Conservation (phyloP, 2,888 invertebrate species). For the Antitype chi region DNA sequence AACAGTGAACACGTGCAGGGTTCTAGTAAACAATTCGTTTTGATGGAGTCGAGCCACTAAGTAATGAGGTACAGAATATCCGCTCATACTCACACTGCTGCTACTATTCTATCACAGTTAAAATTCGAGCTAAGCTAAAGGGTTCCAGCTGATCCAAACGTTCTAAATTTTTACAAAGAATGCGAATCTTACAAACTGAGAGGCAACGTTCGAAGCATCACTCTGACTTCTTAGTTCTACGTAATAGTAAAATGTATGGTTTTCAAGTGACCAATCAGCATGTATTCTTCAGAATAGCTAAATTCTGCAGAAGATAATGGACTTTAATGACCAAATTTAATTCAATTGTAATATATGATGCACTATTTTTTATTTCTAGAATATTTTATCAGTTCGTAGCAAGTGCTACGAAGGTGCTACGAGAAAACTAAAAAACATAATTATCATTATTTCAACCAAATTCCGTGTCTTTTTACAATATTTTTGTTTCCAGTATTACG, state of each 20-base stretch:
- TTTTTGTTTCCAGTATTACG: not conserved
- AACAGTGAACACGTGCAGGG: constrained; percentile 79
- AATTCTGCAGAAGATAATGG: not conserved
- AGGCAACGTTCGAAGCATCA: too few relatives aligned
- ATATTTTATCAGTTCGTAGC: constrained; percentile 20
- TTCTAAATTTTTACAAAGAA: not conserved
- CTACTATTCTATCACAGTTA: too few relatives aligned
- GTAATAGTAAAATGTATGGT: not conserved
- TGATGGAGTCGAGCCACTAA: constrained; percentile 67
- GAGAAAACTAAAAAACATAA: constrained; percentile 29
- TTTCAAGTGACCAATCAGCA: not conserved
- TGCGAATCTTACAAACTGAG: too few relatives aligned
- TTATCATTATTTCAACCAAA: not conserved
- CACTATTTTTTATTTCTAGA: not conserved
- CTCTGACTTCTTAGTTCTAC: too few relatives aligned
- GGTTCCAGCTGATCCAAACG: not conserved
- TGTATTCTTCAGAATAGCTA: not conserved
- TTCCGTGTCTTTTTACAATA: too few relatives aligned
- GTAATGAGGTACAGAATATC: constrained; percentile 35
- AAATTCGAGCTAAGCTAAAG: not conserved
- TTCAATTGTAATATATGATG: not conserved
- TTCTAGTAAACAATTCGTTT: constrained; percentile 81
- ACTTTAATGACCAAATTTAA: not conserved
- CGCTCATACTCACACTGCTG: not conserved
- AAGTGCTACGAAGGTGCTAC: constrained; percentile 40